Conservation (phyloP, 1,140 invertebrate species). For the Diprion similis region DNA sequence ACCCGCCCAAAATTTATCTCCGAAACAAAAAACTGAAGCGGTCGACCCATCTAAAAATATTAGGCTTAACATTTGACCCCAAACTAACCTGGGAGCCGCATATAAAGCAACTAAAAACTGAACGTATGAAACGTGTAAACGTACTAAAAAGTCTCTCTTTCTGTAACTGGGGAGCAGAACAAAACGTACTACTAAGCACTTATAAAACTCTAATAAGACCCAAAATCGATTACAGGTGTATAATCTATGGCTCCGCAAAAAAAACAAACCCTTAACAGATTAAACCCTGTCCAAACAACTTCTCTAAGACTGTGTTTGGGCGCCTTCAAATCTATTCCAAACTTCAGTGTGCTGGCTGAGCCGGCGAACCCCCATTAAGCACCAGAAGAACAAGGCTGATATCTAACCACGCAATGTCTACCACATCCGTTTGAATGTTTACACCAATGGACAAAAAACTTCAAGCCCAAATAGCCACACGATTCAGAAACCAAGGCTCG, state of each 20-base stretch:
- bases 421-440: no score
- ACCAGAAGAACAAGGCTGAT: no score
- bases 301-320: no score
- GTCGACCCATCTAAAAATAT: conserved; percentile 3
- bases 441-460: no score
- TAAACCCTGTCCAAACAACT: no score
- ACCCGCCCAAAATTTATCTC: background rate
- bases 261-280: no score
- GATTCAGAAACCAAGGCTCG: no score
- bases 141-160: conserved; percentile 25
- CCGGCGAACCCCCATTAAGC: no score
- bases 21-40: background rate
- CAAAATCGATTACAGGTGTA: conserved; percentile 36
- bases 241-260: conserved; percentile 34
- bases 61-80: conserved; percentile 23
- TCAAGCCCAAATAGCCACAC: no score
- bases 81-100: conserved; percentile 26
- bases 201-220: conserved; percentile 32
- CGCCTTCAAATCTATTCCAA: no score
- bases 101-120: conserved; percentile 26
- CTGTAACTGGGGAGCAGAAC: conserved; percentile 31
- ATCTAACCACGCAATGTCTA: no score
- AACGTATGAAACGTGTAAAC: conserved; percentile 28
- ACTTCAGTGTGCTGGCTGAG: no score
- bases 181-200: conserved; percentile 26